A percentile compares a stretch with the other conserved stretches of the same genome.
phyloP scores from a whole-genome alignment of 2,113 vertebrate species.

The Athene cunicularia region DNA sequence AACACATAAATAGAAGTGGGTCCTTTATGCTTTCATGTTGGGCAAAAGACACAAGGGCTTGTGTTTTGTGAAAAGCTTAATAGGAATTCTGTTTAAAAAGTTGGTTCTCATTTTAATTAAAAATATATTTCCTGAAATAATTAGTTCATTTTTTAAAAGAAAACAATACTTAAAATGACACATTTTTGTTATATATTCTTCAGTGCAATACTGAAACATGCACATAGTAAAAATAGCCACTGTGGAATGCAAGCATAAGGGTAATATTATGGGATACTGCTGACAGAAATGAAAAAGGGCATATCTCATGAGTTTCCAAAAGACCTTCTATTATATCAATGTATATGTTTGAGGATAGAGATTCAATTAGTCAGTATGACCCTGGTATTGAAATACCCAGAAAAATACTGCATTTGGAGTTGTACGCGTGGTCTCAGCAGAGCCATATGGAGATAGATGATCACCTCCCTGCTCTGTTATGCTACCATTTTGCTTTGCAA shows the following conservation, averaged over 20 bases:
- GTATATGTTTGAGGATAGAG: not conserved
- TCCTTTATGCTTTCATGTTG: not conserved
- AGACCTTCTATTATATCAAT: not conserved
- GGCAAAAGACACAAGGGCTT: not conserved
- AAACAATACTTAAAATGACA: not conserved
- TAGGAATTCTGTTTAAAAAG: not conserved
- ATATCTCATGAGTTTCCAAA: not conserved
- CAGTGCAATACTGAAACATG: not conserved
- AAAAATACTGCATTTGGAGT: not conserved
- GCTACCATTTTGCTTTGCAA: conserved; percentile 55
- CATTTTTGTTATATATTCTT: not conserved
- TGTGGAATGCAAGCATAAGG: not conserved
- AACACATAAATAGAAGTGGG: not conserved
- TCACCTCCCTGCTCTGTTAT: conserved; percentile 56
- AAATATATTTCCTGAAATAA: not conserved
- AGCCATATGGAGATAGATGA: conserved; percentile 56
- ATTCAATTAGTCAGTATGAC: not conserved
- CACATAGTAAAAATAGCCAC: not conserved
- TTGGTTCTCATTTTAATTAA: not conserved
- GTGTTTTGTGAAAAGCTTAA: not conserved
- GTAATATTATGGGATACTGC: not conserved
- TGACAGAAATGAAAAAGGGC: not conserved
- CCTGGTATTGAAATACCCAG: not conserved
- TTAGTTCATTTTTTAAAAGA: not conserved
- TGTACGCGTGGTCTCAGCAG: not conserved